Evolutionary conservation across 2,888 invertebrate genomes (phyloP).

Genomic region (Altica lythri): DNA sequence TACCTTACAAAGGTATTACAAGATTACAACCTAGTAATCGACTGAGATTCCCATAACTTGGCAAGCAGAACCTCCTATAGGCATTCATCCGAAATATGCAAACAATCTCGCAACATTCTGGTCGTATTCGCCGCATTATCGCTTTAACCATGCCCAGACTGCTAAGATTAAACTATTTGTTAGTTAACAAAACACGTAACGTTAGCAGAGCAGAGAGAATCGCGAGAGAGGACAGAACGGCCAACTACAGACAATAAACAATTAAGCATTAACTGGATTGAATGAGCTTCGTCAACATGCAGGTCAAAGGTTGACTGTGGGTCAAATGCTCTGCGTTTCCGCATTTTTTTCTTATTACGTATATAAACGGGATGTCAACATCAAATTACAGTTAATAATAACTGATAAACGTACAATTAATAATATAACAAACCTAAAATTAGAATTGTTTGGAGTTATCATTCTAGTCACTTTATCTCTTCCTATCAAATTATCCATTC

Average conservation of each 20-base stretch:
- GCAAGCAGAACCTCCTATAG: conserved; percentile 6
- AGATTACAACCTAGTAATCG: conserved; percentile 9
- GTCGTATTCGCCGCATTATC: conserved; percentile 21
- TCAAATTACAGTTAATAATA: no score
- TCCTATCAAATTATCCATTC: no score
- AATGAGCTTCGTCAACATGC: conserved; percentile 14
- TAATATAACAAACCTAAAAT: no score
- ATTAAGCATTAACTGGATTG: conserved; percentile 19
- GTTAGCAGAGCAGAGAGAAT: conserved; percentile 1
- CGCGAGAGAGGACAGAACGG: conserved; percentile 11
- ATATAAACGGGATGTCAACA: conserved; percentile 11
- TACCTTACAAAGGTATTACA: no score
- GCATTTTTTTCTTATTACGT: conserved; percentile 13
- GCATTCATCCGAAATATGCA: conserved; percentile 22
- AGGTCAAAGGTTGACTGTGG: conserved; percentile 20
- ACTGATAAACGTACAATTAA: no score
- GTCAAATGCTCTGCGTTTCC: conserved; percentile 18
- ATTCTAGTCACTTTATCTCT: no score
- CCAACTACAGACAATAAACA: conserved; percentile 23
- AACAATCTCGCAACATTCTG: conserved; percentile 24
- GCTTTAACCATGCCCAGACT: conserved; percentile 19
- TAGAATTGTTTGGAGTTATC: no score
- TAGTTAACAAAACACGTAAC: conserved; percentile 28
- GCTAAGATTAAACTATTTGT: conserved; percentile 27
- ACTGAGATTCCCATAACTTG: conserved; percentile 10